Evolutionary conservation across 2,888 invertebrate genomes (phyloP).

Genomic region (Metacarcinus magister): DNA sequence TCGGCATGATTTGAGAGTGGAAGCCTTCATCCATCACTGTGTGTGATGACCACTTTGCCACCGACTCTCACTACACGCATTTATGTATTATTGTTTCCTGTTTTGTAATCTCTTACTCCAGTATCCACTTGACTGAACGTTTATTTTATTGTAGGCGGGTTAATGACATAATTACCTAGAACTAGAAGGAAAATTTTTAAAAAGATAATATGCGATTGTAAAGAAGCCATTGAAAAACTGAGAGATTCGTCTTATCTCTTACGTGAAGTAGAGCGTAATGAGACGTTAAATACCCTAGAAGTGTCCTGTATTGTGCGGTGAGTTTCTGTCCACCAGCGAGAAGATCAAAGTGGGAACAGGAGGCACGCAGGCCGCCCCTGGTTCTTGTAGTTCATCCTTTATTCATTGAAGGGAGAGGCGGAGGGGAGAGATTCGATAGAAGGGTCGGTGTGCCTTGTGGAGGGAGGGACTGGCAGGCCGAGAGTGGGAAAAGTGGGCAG

Average conservation of each 20-base stretch:
- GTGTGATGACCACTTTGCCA: background rate
- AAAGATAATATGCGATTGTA: background rate
- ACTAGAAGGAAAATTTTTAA: background rate
- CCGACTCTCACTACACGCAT: background rate
- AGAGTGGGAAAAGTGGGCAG: background rate
- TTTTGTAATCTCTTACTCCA: background rate
- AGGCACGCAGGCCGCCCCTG: background rate
- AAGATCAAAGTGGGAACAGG: background rate
- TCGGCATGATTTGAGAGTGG: no score
- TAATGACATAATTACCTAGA: background rate
- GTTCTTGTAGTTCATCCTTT: slow-evolving; percentile 44
- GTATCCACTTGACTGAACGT: background rate
- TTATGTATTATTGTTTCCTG: background rate
- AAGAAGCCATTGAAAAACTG: background rate
- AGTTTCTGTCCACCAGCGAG: slow-evolving; percentile 21
- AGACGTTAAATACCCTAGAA: background rate
- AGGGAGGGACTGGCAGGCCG: background rate
- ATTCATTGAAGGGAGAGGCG: slow-evolving; percentile 41
- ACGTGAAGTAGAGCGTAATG: background rate
- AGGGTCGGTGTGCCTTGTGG: slow-evolving; percentile 10
- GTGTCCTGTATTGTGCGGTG: background rate
- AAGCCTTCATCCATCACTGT: no score
- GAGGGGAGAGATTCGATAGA: slow-evolving; percentile 36
- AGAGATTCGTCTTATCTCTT: background rate
- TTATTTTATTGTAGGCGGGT: background rate